phyloP scores from a whole-genome alignment of 2,888 invertebrate genomes.

The Philhelius pedissequus region DNA sequence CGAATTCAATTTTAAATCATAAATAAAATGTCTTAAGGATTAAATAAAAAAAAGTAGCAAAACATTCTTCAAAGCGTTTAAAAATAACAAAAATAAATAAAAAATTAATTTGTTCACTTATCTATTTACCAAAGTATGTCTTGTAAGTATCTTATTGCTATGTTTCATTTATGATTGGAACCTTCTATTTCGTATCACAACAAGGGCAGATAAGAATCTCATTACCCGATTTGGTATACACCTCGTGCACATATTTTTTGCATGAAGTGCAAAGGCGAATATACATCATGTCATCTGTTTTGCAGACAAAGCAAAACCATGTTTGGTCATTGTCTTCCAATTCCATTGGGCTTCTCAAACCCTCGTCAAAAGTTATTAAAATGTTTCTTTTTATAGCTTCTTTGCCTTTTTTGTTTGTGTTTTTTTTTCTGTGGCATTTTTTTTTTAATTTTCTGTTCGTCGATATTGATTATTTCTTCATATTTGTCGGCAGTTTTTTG shows the following conservation, averaged over 20 bases:
- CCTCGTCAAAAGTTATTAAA: neutral
- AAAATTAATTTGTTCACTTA: neutral
- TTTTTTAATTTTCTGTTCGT: neutral
- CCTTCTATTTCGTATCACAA: neutral
- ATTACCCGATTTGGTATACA: neutral
- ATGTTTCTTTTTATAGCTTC: neutral
- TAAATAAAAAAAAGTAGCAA: neutral
- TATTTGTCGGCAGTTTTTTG: neutral
- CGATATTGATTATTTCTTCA: neutral
- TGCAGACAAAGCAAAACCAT: neutral
- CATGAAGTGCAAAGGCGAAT: neutral
- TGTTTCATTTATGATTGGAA: no score
- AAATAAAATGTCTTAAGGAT: no score
- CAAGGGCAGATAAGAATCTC: neutral
- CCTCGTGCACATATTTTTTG: neutral
- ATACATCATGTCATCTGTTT: neutral
- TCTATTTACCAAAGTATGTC: no score
- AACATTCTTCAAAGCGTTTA: neutral
- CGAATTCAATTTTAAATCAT: neutral
- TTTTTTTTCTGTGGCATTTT: neutral
- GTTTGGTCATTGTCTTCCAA: neutral
- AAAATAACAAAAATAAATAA: neutral
- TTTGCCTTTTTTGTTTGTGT: neutral
- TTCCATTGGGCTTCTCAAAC: neutral
- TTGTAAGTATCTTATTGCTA: no score